Percentiles rank a stretch among this genome's conserved stretches.
Evolutionary conservation across 2,797 vertebrate genomes (phyloP).

Genomic region (Chelonia mydas): DNA sequence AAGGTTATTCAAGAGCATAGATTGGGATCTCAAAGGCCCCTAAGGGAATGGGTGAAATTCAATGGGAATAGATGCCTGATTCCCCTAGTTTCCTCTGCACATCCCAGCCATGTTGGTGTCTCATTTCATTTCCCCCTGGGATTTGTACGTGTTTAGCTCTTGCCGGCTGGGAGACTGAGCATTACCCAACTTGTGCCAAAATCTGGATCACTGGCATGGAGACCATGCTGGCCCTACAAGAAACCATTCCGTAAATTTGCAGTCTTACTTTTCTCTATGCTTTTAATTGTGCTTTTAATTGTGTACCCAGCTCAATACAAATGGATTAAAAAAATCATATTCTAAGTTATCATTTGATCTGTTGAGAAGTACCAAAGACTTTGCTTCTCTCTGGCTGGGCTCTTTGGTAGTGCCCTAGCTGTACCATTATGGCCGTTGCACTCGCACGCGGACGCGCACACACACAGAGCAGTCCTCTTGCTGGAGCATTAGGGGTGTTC

Average conservation of each 20-base stretch:
- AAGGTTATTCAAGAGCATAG: neutral
- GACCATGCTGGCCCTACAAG: neutral
- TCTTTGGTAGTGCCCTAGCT: neutral
- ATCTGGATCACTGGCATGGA: neutral
- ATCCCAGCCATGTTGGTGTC: neutral
- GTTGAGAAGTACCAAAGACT: neutral
- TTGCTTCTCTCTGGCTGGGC: neutral
- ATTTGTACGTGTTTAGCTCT: neutral
- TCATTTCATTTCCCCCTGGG: neutral
- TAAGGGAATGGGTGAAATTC: neutral
- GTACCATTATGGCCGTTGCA: rapidly evolving
- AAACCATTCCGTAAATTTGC: slow-evolving; percentile 7
- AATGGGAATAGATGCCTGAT: rapidly evolving
- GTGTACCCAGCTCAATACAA: neutral
- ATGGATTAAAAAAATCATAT: too few relatives aligned
- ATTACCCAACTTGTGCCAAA: neutral
- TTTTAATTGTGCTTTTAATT: slow-evolving; percentile 47
- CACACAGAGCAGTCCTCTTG: too few relatives aligned
- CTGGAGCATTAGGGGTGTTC: too few relatives aligned
- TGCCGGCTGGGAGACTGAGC: neutral
- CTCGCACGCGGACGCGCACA: too few relatives aligned
- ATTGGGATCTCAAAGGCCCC: slow-evolving; percentile 2
- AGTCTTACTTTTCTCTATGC: slow-evolving; percentile 27
- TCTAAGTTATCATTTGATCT: neutral
- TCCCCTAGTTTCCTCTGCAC: neutral